Evolutionary conservation across 37 sponge, comb jelly and placozoan genomes (phyloP), one percentile per base, ranked within the genome.

Genomic region (Beroe forskalii): DNA sequence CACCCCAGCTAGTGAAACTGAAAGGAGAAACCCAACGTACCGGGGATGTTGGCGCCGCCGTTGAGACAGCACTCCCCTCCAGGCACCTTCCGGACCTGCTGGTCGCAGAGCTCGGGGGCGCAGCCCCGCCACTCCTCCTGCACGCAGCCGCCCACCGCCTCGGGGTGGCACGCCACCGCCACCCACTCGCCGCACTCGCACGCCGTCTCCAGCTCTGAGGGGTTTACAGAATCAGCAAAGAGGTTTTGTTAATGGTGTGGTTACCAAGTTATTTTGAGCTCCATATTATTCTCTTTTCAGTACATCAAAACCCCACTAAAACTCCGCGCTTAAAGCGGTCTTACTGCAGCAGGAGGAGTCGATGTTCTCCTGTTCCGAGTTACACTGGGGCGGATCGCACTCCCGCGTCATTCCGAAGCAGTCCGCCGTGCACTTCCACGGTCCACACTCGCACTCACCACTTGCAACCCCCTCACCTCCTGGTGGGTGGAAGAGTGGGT

Each of bases 101-200:
- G 39, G 9, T 72, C 60, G 17, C 86, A 43, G 55, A 1, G n/a
- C 24, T 80, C 30, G 25, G 86, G 86, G 23, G 24, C 40, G 20
- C 75, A 72, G 36, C 23, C 40, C 30, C 75, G 28, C 75, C 75
- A 72, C 39, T 80, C 55, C 27, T 80, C 86, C 39, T 80, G 86
- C 3, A 43, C 25, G 42, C 86, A 80, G 38, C 86, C 86, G 12
- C 55, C 55, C 55, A 17, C 12, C 8, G 48, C 48, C 44, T 41
- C 86, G 3, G 3, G 38, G 8, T n/a, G 55, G 42, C 86, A 80
- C 25, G 86, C 28, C 31, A 80, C 86, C n/a, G 17, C 55, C n/a
- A 80, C 86, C 86, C 86, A 80, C 31, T 41, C 40, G 28, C 55
- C 55, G 20, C 86, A 80, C 28, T 44, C 19, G 35, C 86, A 80